Percentiles rank a stretch among this genome's conserved stretches.
Conservation (phyloP, 2,113 vertebrate genomes). For the Oncorhynchus tshawytscha region DNA sequence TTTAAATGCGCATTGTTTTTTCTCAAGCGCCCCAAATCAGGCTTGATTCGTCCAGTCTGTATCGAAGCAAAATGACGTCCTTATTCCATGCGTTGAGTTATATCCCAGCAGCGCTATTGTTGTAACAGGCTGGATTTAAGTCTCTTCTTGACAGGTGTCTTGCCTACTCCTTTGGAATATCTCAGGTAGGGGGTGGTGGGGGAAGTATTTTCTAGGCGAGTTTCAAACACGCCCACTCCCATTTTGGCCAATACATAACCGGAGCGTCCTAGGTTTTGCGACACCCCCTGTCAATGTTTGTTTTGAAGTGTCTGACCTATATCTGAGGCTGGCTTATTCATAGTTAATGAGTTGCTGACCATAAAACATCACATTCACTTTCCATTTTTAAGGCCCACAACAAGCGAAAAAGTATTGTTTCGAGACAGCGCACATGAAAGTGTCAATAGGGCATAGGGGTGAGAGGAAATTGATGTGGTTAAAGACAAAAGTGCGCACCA, state of each 20-base stretch:
- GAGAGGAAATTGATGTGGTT: slow-evolving; percentile 27
- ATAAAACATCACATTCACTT: background rate
- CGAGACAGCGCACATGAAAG: background rate
- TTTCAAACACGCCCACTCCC: slow-evolving; percentile 29
- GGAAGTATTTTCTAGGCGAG: slow-evolving; percentile 28
- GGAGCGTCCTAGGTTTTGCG: slow-evolving; percentile 45
- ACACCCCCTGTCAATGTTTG: slow-evolving; percentile 29
- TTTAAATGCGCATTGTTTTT: background rate
- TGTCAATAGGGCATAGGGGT: background rate
- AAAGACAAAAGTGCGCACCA: slow-evolving; percentile 33
- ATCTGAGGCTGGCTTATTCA: too few species aligned
- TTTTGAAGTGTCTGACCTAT: too few species aligned
- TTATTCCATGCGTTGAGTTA: background rate
- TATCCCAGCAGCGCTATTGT: background rate
- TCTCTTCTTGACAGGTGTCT: slow-evolving; percentile 47
- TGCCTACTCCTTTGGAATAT: slow-evolving; percentile 13
- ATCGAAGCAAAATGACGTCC: background rate
- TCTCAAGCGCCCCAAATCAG: background rate
- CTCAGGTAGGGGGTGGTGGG: slow-evolving; percentile 6
- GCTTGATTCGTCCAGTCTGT: background rate
- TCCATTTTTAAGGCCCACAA: too few species aligned
- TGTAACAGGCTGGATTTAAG: slow-evolving; percentile 14
- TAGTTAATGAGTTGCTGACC: background rate
- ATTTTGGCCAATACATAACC: slow-evolving; percentile 55
- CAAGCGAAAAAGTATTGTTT: background rate